These are phyloP conservation scores for Cossypha dichroa DNA, from an alignment of 2,797 vertebrate genomes.

Conservation along the genomic window DNA sequence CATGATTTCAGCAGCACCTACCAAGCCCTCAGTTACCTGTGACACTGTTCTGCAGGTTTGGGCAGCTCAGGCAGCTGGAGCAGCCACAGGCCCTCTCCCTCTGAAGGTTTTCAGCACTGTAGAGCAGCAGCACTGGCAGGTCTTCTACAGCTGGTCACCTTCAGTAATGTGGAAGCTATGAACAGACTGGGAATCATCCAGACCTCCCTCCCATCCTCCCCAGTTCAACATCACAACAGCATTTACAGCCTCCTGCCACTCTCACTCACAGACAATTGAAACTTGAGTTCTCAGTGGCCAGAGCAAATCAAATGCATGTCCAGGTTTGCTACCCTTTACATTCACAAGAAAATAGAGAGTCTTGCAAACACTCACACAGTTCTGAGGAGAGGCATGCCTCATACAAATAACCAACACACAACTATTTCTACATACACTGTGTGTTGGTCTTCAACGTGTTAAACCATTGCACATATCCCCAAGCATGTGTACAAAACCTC, in stretches of 20 bases:
- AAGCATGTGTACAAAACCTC: rapidly evolving
- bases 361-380: not conserved
- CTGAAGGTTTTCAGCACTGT: not conserved
- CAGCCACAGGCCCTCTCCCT: not conserved
- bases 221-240: not conserved
- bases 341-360: not conserved
- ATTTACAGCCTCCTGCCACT: not conserved
- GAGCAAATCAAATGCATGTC: not conserved
- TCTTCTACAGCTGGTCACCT: not conserved
- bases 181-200: not conserved
- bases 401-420: not conserved
- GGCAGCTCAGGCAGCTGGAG: not conserved
- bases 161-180: not conserved
- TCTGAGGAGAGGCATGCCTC: not conserved
- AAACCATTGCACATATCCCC: not conserved
- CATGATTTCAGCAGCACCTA: not conserved
- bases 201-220: not conserved
- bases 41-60: not conserved
- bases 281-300: not conserved
- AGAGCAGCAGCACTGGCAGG: not conserved
- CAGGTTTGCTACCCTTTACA: not conserved
- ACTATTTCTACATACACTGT: not conserved
- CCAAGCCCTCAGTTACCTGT: not conserved
- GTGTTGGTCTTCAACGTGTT: not conserved
- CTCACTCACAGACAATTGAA: not conserved